Evolutionary conservation across 2,797 vertebrate genomes (phyloP).

Genomic region (Mallotus villosus): DNA sequence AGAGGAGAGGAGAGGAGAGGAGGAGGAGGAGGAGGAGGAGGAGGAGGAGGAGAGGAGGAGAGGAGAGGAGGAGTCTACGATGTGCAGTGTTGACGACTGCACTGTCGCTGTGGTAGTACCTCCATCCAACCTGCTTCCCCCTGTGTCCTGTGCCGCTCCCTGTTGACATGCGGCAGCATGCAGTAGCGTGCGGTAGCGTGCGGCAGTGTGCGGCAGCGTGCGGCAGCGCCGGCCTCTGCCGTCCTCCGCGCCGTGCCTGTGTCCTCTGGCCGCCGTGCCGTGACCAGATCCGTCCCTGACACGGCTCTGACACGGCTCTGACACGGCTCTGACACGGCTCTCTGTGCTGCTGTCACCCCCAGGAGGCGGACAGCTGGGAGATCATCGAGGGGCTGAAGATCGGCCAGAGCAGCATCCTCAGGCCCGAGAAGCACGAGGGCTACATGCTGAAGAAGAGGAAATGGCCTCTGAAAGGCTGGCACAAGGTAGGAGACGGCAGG

Average conservation of each 20-base stretch:
- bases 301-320: too few species aligned
- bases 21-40: too few species aligned
- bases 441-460: slow-evolving; percentile 99
- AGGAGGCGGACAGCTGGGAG: slow-evolving; percentile 98
- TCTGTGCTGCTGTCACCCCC: slow-evolving; percentile 38
- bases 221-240: slow-evolving; percentile 16
- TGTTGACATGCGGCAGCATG: too few species aligned
- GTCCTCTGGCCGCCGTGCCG: slow-evolving; percentile 2
- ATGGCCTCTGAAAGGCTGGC: slow-evolving; percentile 99
- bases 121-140: not conserved
- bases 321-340: slow-evolving; percentile 18
- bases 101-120: not conserved
- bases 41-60: slow-evolving; percentile 21
- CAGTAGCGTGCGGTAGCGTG: not conserved
- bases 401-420: slow-evolving; percentile 94
- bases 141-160: too few species aligned
- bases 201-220: too few species aligned
- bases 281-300: slow-evolving; percentile 30
- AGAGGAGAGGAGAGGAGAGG: too few species aligned
- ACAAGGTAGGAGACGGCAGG: slow-evolving; percentile 82
- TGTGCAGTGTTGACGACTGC: slow-evolving; percentile 7
- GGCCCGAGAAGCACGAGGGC: slow-evolving; percentile 96
- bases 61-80: not conserved
- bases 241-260: slow-evolving; percentile 8
- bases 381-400: slow-evolving; percentile 98